Evolutionary conservation across 1,140 invertebrate genomes (phyloP).

Genomic region (Ips typographus): DNA sequence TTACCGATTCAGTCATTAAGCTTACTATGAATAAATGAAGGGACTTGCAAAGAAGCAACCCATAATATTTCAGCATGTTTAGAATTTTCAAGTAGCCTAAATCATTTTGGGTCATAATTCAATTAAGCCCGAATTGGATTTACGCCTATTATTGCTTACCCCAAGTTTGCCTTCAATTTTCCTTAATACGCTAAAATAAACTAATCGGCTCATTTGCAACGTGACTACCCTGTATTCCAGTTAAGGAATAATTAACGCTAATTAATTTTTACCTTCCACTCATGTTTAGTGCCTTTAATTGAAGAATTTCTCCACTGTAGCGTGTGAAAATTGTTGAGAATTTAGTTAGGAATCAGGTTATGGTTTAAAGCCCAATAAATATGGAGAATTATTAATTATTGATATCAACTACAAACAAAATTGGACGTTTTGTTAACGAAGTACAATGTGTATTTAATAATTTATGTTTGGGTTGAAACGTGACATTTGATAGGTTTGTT

Average conservation of each 20-base stretch:
- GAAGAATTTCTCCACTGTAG: background rate
- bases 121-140: conserved; percentile 10
- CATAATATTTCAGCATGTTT: background rate
- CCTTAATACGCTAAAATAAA: conserved; percentile 18
- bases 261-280: conserved; percentile 16
- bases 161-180: conserved; percentile 13
- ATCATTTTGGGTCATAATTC: conserved; percentile 14
- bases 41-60: no score
- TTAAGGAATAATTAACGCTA: conserved; percentile 12
- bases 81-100: conserved; percentile 4
- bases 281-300: conserved; percentile 7
- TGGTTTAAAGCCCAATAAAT: no score
- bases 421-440: no score
- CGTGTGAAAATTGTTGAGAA: no score
- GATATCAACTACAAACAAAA: no score
- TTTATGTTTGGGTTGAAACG: no score
- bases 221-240: conserved; percentile 13
- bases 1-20: no score
- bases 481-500: no score
- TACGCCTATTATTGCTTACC: conserved; percentile 12
- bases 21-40: no score
- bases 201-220: conserved; percentile 18
- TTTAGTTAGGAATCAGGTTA: no score
- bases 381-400: no score
- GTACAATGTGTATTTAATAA: no score